Percentiles rank a stretch among this genome's conserved stretches.
Conservation (phyloP, 2,113 vertebrate species). For the Triplophysa tibetana region DNA sequence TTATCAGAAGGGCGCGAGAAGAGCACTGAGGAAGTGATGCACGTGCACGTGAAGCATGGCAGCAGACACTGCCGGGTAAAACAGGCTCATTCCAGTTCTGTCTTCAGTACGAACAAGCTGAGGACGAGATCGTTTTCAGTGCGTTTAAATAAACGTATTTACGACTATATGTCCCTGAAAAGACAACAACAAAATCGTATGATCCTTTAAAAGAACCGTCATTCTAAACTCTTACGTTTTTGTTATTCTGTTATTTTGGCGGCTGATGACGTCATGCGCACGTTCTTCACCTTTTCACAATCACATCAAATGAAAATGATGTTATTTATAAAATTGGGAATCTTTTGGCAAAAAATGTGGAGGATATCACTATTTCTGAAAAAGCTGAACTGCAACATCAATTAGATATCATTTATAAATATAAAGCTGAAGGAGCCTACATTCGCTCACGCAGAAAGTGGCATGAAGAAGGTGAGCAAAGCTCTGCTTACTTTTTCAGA, state of each 20-base stretch:
- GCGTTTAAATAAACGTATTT: not conserved
- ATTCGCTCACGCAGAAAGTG: too few species aligned
- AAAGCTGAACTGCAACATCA: too few species aligned
- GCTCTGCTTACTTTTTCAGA: too few species aligned
- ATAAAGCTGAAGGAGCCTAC: too few species aligned
- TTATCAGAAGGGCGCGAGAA: not conserved
- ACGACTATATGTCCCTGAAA: too few species aligned
- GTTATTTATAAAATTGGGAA: too few species aligned
- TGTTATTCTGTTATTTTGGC: not conserved
- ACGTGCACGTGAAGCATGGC: conserved; percentile 3
- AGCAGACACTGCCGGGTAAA: conserved; percentile 41
- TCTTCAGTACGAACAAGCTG: not conserved
- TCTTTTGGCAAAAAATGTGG: too few species aligned
- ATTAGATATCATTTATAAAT: too few species aligned
- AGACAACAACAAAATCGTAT: too few species aligned
- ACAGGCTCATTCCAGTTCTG: conserved; percentile 64
- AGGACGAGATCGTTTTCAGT: not conserved
- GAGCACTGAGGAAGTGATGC: not conserved
- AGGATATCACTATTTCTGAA: too few species aligned
- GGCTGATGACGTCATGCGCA: not conserved
- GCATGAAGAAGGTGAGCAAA: too few species aligned
- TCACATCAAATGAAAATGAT: not conserved
- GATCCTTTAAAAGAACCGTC: too few species aligned
- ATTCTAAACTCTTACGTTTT: not conserved
- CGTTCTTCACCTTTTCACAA: not conserved